Conservation (phyloP, 2,797 vertebrate species). For the Podarcis lilfordi region DNA sequence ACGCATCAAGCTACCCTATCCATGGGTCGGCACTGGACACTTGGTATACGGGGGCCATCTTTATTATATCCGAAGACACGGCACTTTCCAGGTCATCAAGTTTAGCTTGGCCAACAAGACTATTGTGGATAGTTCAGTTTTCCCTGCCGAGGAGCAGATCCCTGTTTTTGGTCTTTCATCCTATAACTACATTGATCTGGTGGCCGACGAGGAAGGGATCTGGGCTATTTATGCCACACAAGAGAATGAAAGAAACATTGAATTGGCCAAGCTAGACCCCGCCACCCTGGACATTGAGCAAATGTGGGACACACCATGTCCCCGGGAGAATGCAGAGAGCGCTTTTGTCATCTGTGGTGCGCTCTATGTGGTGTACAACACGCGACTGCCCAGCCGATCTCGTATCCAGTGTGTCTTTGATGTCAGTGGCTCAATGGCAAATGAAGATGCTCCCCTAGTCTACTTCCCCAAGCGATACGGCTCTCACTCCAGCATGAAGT, state of each 20-base stretch:
- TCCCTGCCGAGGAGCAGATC: conserved; percentile 85
- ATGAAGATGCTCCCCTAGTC: conserved; percentile 87
- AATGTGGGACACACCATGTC: conserved; percentile 96
- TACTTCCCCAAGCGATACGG: conserved; percentile 95
- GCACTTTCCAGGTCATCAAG: conserved; percentile 89
- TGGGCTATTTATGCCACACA: conserved; percentile 90
- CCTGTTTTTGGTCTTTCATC: conserved; percentile 84
- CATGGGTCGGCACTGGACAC: conserved; percentile 87
- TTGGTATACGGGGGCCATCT: conserved; percentile 87
- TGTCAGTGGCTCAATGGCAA: conserved; percentile 86
- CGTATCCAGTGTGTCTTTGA: conserved; percentile 95
- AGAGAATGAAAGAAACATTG: conserved; percentile 89
- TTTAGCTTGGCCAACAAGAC: conserved; percentile 86
- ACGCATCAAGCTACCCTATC: conserved; percentile 85
- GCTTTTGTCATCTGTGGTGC: conserved; percentile 94
- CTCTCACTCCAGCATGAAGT: conserved; percentile 92
- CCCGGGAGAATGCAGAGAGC: conserved; percentile 89
- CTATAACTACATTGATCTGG: conserved; percentile 89
- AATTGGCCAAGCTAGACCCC: conserved; percentile 92
- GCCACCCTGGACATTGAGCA: conserved; percentile 91
- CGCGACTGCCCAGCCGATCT: conserved; percentile 88
- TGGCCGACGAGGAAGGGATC: conserved; percentile 89
- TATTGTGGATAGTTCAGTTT: conserved; percentile 87
- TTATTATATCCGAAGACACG: conserved; percentile 87
- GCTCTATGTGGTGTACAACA: conserved; percentile 95